phyloP scores from a whole-genome alignment of 2,797 vertebrate genomes.

The Phrynocephalus vlangalii region DNA sequence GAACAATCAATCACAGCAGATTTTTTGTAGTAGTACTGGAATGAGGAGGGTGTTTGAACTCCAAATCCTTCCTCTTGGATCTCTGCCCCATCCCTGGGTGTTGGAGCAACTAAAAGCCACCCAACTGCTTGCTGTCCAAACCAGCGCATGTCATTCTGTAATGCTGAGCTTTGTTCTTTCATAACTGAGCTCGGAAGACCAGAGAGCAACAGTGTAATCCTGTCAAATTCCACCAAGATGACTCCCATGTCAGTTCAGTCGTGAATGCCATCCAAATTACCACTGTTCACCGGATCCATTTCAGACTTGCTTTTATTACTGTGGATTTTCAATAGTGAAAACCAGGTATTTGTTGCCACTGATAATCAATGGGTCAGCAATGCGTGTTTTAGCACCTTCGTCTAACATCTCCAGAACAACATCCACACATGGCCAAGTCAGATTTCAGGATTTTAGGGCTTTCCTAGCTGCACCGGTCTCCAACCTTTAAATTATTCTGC shows the following conservation, averaged over 20 bases:
- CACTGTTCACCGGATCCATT: slow-evolving; percentile 44
- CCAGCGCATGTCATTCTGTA: neutral
- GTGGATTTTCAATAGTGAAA: neutral
- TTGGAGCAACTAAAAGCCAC: neutral
- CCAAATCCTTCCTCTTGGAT: neutral
- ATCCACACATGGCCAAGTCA: neutral
- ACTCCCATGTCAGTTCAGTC: neutral
- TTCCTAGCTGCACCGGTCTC: too few species aligned
- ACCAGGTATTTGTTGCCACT: neutral
- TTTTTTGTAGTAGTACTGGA: slow-evolving; percentile 24
- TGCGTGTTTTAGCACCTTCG: neutral
- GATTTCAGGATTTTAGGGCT: neutral
- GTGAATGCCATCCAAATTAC: slow-evolving; percentile 49
- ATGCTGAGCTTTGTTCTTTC: slow-evolving; percentile 4
- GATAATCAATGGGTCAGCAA: neutral
- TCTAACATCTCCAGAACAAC: neutral
- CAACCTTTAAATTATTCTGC: too few species aligned
- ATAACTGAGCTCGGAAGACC: neutral
- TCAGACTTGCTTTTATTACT: slow-evolving; percentile 2
- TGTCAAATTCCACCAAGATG: slow-evolving; percentile 29
- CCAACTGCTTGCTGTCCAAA: slow-evolving; percentile 2
- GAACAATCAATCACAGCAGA: neutral
- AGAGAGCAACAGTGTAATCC: slow-evolving; percentile 25
- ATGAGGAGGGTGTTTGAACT: slow-evolving; percentile 13
- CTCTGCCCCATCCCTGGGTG: neutral